Conservation (phyloP, 2,113 vertebrate genomes). For the Daboia siamensis region DNA sequence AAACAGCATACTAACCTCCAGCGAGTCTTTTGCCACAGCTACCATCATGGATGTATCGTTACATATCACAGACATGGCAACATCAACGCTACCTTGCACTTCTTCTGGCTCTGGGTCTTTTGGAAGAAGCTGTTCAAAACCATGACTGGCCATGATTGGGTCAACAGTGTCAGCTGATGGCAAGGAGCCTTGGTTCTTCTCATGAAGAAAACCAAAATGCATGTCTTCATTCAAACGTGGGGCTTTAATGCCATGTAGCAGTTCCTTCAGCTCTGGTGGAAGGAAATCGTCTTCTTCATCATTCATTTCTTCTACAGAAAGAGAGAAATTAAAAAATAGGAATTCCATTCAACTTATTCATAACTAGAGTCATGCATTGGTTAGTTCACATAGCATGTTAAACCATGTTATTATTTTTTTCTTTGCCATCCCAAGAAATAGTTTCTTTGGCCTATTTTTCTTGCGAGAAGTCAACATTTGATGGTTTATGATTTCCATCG, state of each 20-base stretch:
- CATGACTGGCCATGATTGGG: constrained; percentile 49
- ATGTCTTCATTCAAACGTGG: constrained; percentile 54
- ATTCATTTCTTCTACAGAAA: constrained; percentile 72
- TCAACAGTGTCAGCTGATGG: constrained; percentile 53
- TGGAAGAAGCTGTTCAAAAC: constrained; percentile 58
- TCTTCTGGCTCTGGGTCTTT: constrained; percentile 75
- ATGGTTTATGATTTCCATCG: background rate
- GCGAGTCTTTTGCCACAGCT: constrained; percentile 83
- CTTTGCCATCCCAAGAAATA: background rate
- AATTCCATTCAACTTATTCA: background rate
- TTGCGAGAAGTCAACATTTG: background rate
- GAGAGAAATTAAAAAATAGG: background rate
- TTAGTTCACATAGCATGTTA: background rate
- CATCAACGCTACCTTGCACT: constrained; percentile 68
- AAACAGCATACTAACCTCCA: constrained; percentile 76
- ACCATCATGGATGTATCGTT: constrained; percentile 84
- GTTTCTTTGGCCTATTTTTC: background rate
- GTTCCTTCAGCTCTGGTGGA: constrained; percentile 79
- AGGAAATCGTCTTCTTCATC: constrained; percentile 73
- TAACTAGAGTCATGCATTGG: background rate
- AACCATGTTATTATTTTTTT: background rate
- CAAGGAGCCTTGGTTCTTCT: constrained; percentile 47
- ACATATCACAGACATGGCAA: constrained; percentile 81
- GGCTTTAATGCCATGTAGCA: constrained; percentile 58
- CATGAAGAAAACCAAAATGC: constrained; percentile 72